phyloP scores from a whole-genome alignment of 2,797 vertebrate species.

The Peromyscus aztecus region DNA sequence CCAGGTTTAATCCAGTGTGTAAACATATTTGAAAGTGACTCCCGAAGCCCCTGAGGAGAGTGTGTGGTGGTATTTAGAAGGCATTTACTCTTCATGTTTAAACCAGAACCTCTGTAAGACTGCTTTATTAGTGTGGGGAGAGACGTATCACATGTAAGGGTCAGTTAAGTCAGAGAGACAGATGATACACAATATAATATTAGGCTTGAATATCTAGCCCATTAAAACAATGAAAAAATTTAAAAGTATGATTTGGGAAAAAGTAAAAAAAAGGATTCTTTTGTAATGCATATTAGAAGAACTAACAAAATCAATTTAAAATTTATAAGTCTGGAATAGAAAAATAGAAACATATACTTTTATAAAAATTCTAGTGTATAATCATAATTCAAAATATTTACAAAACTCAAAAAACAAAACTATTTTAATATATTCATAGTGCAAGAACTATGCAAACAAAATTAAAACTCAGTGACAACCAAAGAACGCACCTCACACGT shows the following conservation, averaged over 20 bases:
- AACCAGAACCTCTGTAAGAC: neutral
- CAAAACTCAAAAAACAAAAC: neutral
- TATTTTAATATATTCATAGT: neutral
- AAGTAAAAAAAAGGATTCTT: neutral
- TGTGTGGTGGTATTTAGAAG: neutral
- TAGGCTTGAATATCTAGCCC: neutral
- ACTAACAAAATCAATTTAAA: neutral
- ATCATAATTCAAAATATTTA: neutral
- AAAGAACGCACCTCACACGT: neutral
- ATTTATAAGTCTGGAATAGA: neutral
- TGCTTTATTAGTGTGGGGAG: neutral
- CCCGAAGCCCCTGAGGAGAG: neutral
- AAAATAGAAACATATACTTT: neutral
- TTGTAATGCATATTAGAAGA: neutral
- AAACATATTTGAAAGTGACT: neutral
- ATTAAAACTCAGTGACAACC: neutral
- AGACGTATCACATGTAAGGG: neutral
- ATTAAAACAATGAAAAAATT: neutral
- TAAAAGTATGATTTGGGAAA: neutral
- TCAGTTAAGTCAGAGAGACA: neutral
- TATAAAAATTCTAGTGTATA: neutral
- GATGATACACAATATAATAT: neutral
- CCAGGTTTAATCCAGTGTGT: neutral
- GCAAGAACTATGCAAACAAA: neutral
- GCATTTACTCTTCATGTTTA: neutral